A percentile compares a stretch with the other conserved stretches of the same genome.
phyloP scores from a whole-genome alignment of 2,888 invertebrate genomes.

The Cantharis lateralis region DNA sequence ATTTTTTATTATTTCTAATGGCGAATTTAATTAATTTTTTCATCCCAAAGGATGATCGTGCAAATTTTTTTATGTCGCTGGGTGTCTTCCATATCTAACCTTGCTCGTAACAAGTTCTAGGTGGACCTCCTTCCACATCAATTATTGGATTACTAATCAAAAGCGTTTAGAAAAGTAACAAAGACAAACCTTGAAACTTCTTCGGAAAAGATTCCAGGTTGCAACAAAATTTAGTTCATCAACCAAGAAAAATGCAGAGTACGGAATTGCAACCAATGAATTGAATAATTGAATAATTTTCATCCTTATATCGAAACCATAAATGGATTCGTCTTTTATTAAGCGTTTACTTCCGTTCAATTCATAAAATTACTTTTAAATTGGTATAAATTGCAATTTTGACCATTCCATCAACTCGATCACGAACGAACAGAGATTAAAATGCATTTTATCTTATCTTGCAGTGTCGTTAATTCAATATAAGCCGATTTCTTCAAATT shows the following conservation, averaged over 20 bases:
- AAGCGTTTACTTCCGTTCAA: neutral
- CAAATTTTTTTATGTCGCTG: neutral
- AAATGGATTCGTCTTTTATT: neutral
- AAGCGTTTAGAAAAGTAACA: neutral
- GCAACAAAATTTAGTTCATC: neutral
- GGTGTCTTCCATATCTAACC: neutral
- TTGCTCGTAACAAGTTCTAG: neutral
- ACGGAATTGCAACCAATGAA: neutral
- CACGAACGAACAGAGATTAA: neutral
- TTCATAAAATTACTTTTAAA: neutral
- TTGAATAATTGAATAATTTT: neutral
- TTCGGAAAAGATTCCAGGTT: too few relatives aligned
- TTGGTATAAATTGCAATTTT: neutral
- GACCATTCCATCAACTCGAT: neutral
- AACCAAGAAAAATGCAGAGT: too few relatives aligned
- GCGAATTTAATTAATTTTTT: neutral
- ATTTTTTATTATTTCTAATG: neutral
- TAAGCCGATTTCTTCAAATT: too few relatives aligned
- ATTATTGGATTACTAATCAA: neutral
- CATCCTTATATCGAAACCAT: neutral
- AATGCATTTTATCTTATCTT: neutral
- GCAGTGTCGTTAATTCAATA: neutral
- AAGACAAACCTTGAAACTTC: neutral
- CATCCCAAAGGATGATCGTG: neutral
- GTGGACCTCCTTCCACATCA: neutral